Conservation (phyloP, 2,113 vertebrate genomes). For the Albula goreensis region DNA sequence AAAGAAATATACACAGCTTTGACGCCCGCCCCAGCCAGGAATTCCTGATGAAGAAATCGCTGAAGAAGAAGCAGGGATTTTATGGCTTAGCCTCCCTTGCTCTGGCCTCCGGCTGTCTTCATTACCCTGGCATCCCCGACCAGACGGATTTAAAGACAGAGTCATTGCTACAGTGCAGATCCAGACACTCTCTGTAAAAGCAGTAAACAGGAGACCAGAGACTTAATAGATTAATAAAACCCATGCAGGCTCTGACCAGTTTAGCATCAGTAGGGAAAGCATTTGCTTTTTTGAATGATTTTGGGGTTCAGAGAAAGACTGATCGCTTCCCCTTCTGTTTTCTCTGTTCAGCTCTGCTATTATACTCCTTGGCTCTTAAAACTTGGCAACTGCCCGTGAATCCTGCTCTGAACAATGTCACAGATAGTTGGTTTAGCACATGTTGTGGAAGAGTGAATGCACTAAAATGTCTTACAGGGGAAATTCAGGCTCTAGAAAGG, state of each 20-base stretch:
- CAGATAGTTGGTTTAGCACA: neutral
- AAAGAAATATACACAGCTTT: neutral
- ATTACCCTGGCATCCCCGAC: neutral
- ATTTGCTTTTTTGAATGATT: neutral
- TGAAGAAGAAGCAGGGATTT: neutral
- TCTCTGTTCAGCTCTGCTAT: neutral
- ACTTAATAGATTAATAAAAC: neutral
- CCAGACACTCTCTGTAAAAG: neutral
- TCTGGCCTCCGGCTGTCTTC: neutral
- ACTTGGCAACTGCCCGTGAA: neutral
- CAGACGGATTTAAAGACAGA: neutral
- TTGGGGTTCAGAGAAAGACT: neutral
- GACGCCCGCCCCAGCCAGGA: too few relatives aligned
- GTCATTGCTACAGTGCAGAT: neutral
- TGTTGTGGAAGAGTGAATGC: neutral
- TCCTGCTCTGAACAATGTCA: neutral
- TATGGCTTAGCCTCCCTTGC: neutral
- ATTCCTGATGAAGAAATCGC: too few relatives aligned
- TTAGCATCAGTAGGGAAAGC: neutral
- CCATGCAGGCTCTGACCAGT: neutral
- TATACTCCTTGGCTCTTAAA: neutral
- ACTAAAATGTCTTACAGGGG: neutral
- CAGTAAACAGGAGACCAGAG: neutral
- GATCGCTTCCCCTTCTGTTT: conserved; percentile 1
- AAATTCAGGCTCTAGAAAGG: too few relatives aligned